These are phyloP conservation scores for Perizoma affinitatum DNA, from an alignment of 2,888 invertebrate species.

Conservation along the genomic window DNA sequence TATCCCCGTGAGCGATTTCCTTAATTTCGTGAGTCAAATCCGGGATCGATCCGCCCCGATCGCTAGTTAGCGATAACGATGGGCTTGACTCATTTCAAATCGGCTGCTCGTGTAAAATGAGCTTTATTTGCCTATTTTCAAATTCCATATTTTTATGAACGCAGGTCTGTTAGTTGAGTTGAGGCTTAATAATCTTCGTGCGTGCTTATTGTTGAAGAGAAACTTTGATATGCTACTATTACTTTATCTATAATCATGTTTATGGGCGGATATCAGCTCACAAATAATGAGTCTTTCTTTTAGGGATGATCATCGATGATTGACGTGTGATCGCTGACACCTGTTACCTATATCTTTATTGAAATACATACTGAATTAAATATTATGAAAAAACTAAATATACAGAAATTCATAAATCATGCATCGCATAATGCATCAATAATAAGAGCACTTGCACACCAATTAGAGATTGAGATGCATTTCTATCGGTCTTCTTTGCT, in stretches of 20 bases:
- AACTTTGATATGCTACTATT: slow-evolving; percentile 10
- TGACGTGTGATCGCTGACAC: slow-evolving; percentile 7
- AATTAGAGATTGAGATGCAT: too few species aligned
- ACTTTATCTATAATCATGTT: slow-evolving; percentile 64
- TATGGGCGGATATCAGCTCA: slow-evolving; percentile 71
- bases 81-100: slow-evolving; percentile 15
- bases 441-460: too few species aligned
- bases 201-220: slow-evolving; percentile 5
- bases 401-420: too few species aligned
- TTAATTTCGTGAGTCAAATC: slow-evolving; percentile 83
- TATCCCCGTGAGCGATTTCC: slow-evolving; percentile 84
- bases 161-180: too few species aligned
- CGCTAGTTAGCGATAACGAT: slow-evolving; percentile 71
- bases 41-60: slow-evolving; percentile 81
- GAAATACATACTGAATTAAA: too few species aligned
- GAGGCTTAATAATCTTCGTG: too few species aligned
- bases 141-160: too few species aligned
- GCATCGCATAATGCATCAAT: too few species aligned
- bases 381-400: too few species aligned
- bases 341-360: background rate
- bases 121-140: too few species aligned
- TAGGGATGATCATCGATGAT: slow-evolving; percentile 32
- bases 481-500: too few species aligned
- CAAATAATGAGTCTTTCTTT: slow-evolving; percentile 65
- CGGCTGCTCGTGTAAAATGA: background rate